Conservation (phyloP, 1,140 invertebrate genomes). For the Drosophila oshimai region DNA sequence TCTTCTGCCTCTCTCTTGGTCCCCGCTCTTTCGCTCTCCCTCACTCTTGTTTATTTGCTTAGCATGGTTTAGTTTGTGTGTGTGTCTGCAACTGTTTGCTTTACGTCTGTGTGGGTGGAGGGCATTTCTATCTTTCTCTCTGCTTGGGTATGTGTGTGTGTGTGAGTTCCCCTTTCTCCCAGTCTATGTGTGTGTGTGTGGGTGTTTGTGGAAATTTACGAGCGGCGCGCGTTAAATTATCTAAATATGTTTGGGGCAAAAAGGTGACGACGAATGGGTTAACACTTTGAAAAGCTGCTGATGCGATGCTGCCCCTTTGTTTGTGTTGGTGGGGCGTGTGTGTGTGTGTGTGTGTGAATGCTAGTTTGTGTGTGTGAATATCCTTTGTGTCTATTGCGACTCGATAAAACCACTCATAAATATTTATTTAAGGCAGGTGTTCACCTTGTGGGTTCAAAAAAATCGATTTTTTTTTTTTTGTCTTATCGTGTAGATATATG, state of each 20-base stretch:
- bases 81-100: constrained; percentile 14
- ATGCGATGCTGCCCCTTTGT: not conserved
- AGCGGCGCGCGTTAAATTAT: constrained; percentile 76
- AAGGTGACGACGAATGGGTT: constrained; percentile 77
- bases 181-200: constrained; percentile 12
- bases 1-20: constrained; percentile 8
- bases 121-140: constrained; percentile 27
- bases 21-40: not conserved
- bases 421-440: too few relatives aligned
- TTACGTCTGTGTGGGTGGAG: constrained; percentile 17
- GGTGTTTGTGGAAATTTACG: constrained; percentile 72
- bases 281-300: constrained; percentile 58
- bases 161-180: not conserved
- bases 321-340: not conserved
- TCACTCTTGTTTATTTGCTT: constrained; percentile 68
- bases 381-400: not conserved
- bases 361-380: not conserved
- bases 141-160: not conserved
- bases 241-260: constrained; percentile 76
- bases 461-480: too few relatives aligned
- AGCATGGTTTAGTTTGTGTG: constrained; percentile 67
- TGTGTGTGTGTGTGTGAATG: not conserved
- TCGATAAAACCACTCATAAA: not conserved
- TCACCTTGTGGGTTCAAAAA: too few relatives aligned
- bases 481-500: too few relatives aligned